A percentile compares a stretch with the other conserved stretches of the same genome.
phyloP scores from a whole-genome alignment of 2,113 vertebrate genomes.

The Asarcornis scutulata region DNA sequence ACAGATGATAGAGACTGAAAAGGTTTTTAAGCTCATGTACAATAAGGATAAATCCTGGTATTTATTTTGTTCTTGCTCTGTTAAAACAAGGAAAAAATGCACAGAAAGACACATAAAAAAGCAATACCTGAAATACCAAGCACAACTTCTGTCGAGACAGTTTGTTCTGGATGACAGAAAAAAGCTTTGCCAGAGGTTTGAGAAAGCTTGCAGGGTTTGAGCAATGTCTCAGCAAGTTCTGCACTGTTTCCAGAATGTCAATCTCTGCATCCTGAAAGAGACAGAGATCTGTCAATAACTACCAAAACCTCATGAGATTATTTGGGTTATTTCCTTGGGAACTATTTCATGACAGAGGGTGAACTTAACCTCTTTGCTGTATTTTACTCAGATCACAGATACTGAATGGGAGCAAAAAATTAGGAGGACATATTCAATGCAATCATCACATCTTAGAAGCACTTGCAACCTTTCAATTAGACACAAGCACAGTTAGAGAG shows the following conservation, averaged over 20 bases:
- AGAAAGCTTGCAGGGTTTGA: conserved; percentile 83
- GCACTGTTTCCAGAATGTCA: conserved; percentile 91
- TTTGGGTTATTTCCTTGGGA: not conserved
- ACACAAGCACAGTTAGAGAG: not conserved
- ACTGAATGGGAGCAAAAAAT: not conserved
- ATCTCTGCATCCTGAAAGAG: conserved; percentile 87
- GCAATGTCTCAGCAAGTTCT: conserved; percentile 90
- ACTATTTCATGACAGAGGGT: not conserved
- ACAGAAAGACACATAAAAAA: not conserved
- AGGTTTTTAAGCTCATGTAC: not conserved
- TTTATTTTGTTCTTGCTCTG: not conserved
- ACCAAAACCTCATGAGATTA: not conserved
- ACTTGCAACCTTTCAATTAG: not conserved
- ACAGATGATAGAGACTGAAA: not conserved
- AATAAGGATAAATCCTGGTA: not conserved
- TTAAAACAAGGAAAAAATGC: not conserved
- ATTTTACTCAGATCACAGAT: not conserved
- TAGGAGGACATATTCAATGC: not conserved
- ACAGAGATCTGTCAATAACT: not conserved
- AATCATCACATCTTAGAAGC: not conserved
- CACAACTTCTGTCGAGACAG: conserved; percentile 88
- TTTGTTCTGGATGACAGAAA: conserved; percentile 88
- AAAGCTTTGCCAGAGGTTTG: conserved; percentile 89
- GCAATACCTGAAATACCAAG: conserved; percentile 87
- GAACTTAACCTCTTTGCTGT: not conserved